Base-by-base conservation (phyloP, 2,113 vertebrate genomes). In the Sinocyclocheilus anophthalmus region DNA sequence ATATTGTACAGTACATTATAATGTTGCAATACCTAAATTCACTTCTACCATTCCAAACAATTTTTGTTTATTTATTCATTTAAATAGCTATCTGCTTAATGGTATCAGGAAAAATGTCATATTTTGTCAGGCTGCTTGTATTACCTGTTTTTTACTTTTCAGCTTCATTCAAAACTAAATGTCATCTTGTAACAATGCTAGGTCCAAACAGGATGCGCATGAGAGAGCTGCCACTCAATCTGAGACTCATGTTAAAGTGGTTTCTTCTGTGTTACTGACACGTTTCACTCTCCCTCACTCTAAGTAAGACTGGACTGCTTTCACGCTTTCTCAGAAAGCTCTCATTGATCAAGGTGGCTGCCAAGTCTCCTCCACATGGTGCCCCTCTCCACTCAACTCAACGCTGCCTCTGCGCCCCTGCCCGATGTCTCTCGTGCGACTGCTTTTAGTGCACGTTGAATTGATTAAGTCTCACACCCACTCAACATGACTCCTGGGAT, bases 401-500 rank as follows among this genome's bases (percentile, higher is more conserved):
- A 9, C 26, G 16, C 42, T 42, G 42, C 42, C 42, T 45, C 42
- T 10, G 10, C 42, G 42, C 50, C 18, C 8, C 20, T 70, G 59
- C 3, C 65, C 26, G 42, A 22, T 55, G 33, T 45, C 61, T 39
- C 20, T 39, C 70, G 22, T 76, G 14, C 14, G 48, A 42, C 53
- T 78, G n/a, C 76, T 77, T 81, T 85, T 85, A 75, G 78, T 33
- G 70, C 48, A 45, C 67, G 72, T 85, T 75, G 42, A 84, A 88
- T 85, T 85, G 87, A 88, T 88, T 85, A 88, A 85, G 78, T 79
- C 72, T 88, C 78, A 67, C 75, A 63, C 78, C 84, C 57, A 50
- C 83, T 88, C 84, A 65, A 59, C 84, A 22, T 82, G 77, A 81
- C 11, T 26, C 39, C 67, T 22, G 30, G 11, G 37, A 76, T 87